Conservation (phyloP, 2,113 vertebrate genomes). For the Crotalus tigris region DNA sequence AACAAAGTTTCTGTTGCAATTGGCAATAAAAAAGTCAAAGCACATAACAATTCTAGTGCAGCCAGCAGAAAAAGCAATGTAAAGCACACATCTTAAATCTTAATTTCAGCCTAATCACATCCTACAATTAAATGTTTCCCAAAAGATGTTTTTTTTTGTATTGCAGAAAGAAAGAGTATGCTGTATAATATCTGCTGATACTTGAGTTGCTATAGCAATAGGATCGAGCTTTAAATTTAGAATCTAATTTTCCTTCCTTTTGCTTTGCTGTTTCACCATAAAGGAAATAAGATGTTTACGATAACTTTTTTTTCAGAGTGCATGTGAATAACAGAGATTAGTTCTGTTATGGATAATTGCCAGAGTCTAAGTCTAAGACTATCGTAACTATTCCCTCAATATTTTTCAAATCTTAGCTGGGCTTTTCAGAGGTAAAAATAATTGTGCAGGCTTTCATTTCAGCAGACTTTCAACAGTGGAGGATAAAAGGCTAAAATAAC, state of each 20-base stretch:
- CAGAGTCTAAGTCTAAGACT: neutral
- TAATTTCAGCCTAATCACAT: conserved; percentile 47
- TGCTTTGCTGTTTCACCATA: conserved; percentile 60
- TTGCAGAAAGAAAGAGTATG: conserved; percentile 49
- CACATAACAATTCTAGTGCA: neutral
- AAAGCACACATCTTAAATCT: conserved; percentile 4
- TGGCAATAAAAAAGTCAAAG: neutral
- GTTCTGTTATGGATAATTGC: neutral
- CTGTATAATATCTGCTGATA: conserved; percentile 62
- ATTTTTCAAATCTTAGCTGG: neutral
- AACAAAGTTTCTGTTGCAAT: neutral
- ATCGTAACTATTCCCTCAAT: neutral
- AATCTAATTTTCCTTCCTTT: conserved; percentile 69
- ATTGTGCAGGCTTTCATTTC: neutral
- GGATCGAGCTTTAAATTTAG: conserved; percentile 66
- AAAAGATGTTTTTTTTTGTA: conserved; percentile 33
- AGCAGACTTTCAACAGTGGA: neutral
- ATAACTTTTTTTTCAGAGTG: conserved; percentile 37
- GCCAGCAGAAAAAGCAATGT: neutral
- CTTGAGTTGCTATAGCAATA: conserved; percentile 62
- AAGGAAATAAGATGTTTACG: conserved; percentile 64
- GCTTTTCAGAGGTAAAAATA: neutral
- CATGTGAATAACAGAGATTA: neutral
- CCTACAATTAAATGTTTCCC: conserved; percentile 33
- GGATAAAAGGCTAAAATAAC: neutral